Evolutionary conservation across 1,140 invertebrate genomes (phyloP).

Genomic region (Tetramorium simillimum): DNA sequence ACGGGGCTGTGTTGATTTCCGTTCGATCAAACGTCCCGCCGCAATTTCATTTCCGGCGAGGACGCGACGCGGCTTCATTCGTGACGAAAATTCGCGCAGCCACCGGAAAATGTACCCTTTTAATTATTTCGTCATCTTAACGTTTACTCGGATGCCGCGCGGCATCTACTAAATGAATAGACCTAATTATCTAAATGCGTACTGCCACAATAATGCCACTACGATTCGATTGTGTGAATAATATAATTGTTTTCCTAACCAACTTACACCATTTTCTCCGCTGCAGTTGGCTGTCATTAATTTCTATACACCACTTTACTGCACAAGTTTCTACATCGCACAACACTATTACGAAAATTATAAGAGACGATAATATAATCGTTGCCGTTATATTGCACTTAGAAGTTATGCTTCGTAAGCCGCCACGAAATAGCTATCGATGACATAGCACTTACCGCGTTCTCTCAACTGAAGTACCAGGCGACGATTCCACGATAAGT

Average conservation of each 20-base stretch:
- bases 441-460: slow-evolving; percentile 54
- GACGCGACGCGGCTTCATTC: not conserved
- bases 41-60: slow-evolving; percentile 53
- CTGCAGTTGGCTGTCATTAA: slow-evolving; percentile 13
- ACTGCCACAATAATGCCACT: not conserved
- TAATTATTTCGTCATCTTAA: slow-evolving; percentile 47
- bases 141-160: not conserved
- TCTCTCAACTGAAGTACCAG: slow-evolving; percentile 25
- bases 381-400: slow-evolving; percentile 42
- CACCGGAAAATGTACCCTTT: slow-evolving; percentile 24
- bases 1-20: slow-evolving; percentile 54
- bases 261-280: not conserved
- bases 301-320: slow-evolving; percentile 39
- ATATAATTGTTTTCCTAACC: slow-evolving; percentile 16
- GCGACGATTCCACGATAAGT: slow-evolving; percentile 17
- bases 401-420: slow-evolving; percentile 38
- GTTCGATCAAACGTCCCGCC: slow-evolving; percentile 54
- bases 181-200: slow-evolving; percentile 28
- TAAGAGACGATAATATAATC: slow-evolving; percentile 57
- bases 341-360: slow-evolving; percentile 38
- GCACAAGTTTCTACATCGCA: slow-evolving; percentile 7
- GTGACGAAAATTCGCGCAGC: slow-evolving; percentile 23
- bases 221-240: slow-evolving; percentile 20
- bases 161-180: not conserved
- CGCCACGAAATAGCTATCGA: slow-evolving; percentile 27